Base-by-base conservation (phyloP, 2,797 vertebrate genomes). In the Pseudotriccus pelzelni region DNA sequence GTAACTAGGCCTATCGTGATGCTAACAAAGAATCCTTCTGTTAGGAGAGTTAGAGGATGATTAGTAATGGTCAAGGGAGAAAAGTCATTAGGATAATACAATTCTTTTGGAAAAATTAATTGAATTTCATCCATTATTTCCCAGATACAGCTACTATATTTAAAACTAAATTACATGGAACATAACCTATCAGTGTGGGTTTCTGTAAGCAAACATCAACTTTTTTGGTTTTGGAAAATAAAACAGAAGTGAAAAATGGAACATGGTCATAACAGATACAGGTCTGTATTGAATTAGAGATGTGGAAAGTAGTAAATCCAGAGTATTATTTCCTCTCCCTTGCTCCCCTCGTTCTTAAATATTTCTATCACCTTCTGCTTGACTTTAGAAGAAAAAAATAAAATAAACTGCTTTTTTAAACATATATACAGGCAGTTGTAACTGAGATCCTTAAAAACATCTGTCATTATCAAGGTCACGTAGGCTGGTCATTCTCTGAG, bases 71-170 rank as follows among this genome's bases (percentile, higher is more conserved):
- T 53, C 46, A 63, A 41, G 46, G 32, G n/a, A 93, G 36, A 66
- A 89, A 70, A 91, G 60, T 59, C 66, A 80, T 92, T 91, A 95
- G 34, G 53, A 37, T 64, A 92, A 92, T 44, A n/a, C 41, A 84
- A 72, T 85, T 89, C 78, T 59, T 46, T 32, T 84, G 46, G 68
- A 68, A 89, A 91, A 90, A 87, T 53, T 90, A 84, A 93, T 92
- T 85, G 0, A 46, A 81, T 84, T 91, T 87, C 14, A 22, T 74
- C 30, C 41, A 36, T 90, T 93, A 68, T 80, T 90, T 87, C 50
- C 53, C 64, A 87, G 36, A 24, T 52, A 78, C 41, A 84, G 23
- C n/a, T 78, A 89, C 25, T 44, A 34, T 72, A 37, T 83, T 80
- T 78, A n/a, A 80, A 93, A 94, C 77, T 50, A 44, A 78, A 85